Evolutionary conservation across 2,113 vertebrate species (phyloP).

Genomic region (Bubo scandiacus): DNA sequence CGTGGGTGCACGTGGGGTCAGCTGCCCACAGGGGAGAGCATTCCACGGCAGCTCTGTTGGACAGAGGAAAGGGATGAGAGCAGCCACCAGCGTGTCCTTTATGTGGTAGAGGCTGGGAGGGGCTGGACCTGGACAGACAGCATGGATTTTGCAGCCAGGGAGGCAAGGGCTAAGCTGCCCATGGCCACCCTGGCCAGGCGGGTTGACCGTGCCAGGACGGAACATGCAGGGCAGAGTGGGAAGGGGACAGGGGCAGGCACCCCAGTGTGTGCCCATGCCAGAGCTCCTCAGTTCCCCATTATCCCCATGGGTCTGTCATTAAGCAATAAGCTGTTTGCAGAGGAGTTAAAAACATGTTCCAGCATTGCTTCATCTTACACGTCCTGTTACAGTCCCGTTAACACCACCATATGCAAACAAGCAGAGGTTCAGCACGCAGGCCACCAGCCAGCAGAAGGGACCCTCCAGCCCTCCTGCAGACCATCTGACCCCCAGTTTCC

Average conservation of each 20-base stretch:
- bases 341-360: neutral
- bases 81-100: neutral
- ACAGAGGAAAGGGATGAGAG: neutral
- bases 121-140: neutral
- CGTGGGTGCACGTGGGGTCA: rapidly evolving
- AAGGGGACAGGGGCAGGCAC: neutral
- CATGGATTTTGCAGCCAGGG: neutral
- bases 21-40: rapidly evolving
- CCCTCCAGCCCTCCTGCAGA: neutral
- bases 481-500: neutral
- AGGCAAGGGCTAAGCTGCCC: neutral
- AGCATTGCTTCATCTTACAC: rapidly evolving
- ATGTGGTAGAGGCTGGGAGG: neutral
- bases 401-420: neutral
- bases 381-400: neutral
- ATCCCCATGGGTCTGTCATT: neutral
- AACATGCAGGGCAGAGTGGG: neutral
- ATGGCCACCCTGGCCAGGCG: rapidly evolving
- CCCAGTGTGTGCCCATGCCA: rapidly evolving
- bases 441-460: neutral
- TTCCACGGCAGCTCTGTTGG: rapidly evolving
- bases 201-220: neutral
- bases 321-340: neutral
- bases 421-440: neutral
- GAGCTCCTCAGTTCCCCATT: neutral